Evolutionary conservation across 1,140 invertebrate species (phyloP), one percentile per base, ranked within the genome.

Genomic region (Panagrolaimus sp.): DNA sequence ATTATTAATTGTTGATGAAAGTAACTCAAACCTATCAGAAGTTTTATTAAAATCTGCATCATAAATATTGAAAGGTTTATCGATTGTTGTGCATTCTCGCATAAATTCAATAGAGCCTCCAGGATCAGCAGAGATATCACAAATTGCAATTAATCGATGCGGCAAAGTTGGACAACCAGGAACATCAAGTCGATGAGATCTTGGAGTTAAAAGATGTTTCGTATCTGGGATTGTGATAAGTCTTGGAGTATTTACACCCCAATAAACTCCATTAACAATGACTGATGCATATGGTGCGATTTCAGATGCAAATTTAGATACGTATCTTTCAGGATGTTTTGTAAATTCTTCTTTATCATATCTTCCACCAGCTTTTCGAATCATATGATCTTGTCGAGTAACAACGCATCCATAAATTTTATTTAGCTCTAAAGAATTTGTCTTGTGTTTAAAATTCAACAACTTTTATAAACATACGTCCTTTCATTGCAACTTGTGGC

Each of bases 41-140:
- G 96, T 92, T 83, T 94, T 95, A 81, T 98, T 96, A 55, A 93
- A 88, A 83, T 99, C 93, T 4, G 96, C 95, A 85, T 99, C 95
- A 83, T 99, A 99, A 0, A 99, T 87, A 84, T 92, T 96, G 84
- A 98, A 99, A 0, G 96, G 96, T 15, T 92, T 96, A 81, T 99
- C 96, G 65, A 99, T 99, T 0, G 95, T 98, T 0, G 96, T 99
- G 79, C 95, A 98, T 82, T 98, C 95, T 78, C 95, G 94, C 95
- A 99, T 98, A 80, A 99, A 98, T 85, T 99, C 96, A 69, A 98
- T 97, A 24, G 94, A 97, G 58, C 95, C 94, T 15, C 95, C 95
- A 0, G 96, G 96, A 86, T 99, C 96, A 1, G 96, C 96, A 3
- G 92, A 95, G 78, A 98, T 98, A 83, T 98, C 96, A 84, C 95